Evolutionary conservation across 2,888 invertebrate species (phyloP).

Genomic region (Orthosia gracilis): DNA sequence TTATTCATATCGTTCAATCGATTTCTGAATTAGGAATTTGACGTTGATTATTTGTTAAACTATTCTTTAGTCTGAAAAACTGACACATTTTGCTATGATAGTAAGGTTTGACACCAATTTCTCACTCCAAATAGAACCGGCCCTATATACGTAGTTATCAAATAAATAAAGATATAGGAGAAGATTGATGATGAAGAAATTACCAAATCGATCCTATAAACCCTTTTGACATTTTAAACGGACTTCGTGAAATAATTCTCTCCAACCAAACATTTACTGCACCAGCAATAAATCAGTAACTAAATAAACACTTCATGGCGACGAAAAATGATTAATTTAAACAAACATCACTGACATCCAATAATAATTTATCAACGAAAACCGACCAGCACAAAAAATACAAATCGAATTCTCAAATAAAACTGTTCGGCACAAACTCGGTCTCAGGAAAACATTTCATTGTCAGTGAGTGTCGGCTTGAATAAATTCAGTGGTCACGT

Average conservation of each 20-base stretch:
- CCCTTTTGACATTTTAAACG: not conserved
- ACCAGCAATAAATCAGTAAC: slow-evolving; percentile 55
- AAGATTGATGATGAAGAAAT: not conserved
- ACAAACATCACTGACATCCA: slow-evolving; percentile 52
- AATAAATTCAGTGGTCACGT: slow-evolving; percentile 71
- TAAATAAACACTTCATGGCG: slow-evolving; percentile 51
- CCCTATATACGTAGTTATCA: too few species aligned
- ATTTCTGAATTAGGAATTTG: too few species aligned
- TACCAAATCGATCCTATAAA: not conserved
- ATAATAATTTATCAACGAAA: slow-evolving; percentile 57
- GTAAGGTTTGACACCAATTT: too few species aligned
- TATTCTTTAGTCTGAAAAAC: too few species aligned
- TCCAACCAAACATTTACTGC: slow-evolving; percentile 36
- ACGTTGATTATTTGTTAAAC: too few species aligned
- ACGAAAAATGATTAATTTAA: slow-evolving; percentile 59
- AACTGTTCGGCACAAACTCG: slow-evolving; percentile 43
- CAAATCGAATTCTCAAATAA: slow-evolving; percentile 38
- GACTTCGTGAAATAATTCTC: slow-evolving; percentile 7
- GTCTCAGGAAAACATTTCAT: slow-evolving; percentile 69
- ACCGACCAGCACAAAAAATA: slow-evolving; percentile 45
- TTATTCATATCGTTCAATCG: too few species aligned
- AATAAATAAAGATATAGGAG: too few species aligned
- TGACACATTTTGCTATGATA: too few species aligned
- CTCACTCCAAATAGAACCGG: too few species aligned
- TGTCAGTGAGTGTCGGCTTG: slow-evolving; percentile 66